Evolutionary conservation across 2,113 vertebrate species (phyloP), one percentile per base, ranked within the genome.

Genomic region (Myocastor coypus): DNA sequence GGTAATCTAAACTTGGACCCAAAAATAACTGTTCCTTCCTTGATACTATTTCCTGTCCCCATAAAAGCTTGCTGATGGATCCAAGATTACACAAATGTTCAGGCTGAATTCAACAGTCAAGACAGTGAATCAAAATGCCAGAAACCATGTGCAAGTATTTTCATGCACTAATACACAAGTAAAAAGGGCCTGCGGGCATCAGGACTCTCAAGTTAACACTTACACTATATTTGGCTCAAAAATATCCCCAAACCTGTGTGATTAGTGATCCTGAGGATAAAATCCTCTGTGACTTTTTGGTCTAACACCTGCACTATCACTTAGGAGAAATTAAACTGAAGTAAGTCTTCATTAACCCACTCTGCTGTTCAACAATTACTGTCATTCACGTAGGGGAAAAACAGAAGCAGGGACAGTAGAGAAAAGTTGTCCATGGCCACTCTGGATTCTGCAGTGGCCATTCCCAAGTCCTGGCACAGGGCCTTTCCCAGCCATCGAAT

Each of bases 51-150:
- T 86, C 59, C 46, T 22, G 46, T 68, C 32, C 73, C 96, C 22
- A 46, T 80, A 86, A 91, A 86, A 61, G 46, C 71, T 88, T 61
- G 32, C 24, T 30, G 50, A 28, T 78, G 7, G 22, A 85, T 42
- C 55, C 83, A 89, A 87, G 32, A 68, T 95, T 63, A 40, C 37
- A 81, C 52, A 88, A 32, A 91, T 52, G 9, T 4, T 93, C 40
- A 95, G 87, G 14, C 26, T 92, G 59, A 93, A 92, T 86, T 91
- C 78, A 85, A 89, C 78, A 86, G 73, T 89, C 37, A 91, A 91
- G 46, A 91, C 32, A 40, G 34, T 86, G 66, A 95, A 91, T 91
- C 34, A 87, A 78, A 91, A 93, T 63, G 40, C 84, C 71, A 84
- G 59, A 95, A 95, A 90, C 16, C 20, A 92, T 42, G 28, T 80